Base-by-base conservation (phyloP, 2,888 invertebrate genomes). In the Diloba caeruleocephala region DNA sequence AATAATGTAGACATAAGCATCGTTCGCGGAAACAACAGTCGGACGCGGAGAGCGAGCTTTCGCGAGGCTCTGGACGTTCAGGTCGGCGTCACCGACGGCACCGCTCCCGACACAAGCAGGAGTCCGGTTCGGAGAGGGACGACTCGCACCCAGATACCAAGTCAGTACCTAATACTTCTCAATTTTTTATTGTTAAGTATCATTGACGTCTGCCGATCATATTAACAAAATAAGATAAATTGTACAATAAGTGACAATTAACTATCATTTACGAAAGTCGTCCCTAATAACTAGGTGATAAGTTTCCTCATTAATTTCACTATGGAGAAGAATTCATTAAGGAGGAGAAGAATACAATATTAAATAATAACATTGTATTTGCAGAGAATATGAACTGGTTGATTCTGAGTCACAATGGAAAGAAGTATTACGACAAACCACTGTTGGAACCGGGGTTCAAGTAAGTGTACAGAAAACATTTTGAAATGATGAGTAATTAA, bases 371-470 rank as follows among this genome's bases (percentile, higher is more conserved):
- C 10, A 32, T 54, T 48, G 3, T 13, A 42, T 48, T 74, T 87
- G 36, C 85, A 94, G 94, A 88, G 94, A 93, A 85, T 94, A 93
- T 66, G 97, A 97, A 87, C 93, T 98, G 75, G 96, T 98, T 36
- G 98, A 98, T 82, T 98, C 98, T 5, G 97, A 97, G 73, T 95
- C 96, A 43, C 98, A 98, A 85, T 98, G 98, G 98, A 96, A 96
- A 71, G 97, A 98, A 90, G 97, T 97, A 33, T 96, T 98, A 84
- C 95, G 96, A 75, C 96, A 96, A 74, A 96, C 96, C 31, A 94
- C 94, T 59, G 90, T 85, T 39, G 90, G 90, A 41, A 90, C 88
- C 53, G 90, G 90, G 32, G 94, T 94, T 64, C 94, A 93, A 83
- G 92, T 93, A 74, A 78, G 82, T 63, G 21, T 58, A 49, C 36